phyloP scores from a whole-genome alignment of 2,113 vertebrate genomes.

The Lepus timidus region DNA sequence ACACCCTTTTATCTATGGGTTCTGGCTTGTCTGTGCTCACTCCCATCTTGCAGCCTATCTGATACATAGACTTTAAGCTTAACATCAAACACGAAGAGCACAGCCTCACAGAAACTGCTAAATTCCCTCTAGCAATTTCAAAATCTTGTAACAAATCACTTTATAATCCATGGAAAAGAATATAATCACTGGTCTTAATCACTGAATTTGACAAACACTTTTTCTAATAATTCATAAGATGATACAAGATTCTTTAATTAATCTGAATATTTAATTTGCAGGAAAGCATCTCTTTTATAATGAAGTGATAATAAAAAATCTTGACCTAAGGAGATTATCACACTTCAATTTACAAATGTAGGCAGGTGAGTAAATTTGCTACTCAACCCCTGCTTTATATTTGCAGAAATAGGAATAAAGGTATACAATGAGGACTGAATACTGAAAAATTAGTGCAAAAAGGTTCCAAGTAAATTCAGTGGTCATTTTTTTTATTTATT shows the following conservation, averaged over 20 bases:
- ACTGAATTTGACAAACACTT: not conserved
- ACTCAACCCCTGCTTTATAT: too few relatives aligned
- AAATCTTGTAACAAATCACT: not conserved
- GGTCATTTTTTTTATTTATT: too few relatives aligned
- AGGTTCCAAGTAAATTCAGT: not conserved
- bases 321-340: not conserved
- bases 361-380: too few relatives aligned
- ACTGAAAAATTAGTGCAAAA: not conserved
- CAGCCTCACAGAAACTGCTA: not conserved
- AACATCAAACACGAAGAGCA: not conserved
- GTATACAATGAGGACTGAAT: not conserved
- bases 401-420: too few relatives aligned
- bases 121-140: not conserved
- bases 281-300: not conserved
- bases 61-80: not conserved
- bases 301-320: not conserved
- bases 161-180: not conserved
- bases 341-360: too few relatives aligned
- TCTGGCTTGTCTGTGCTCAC: not conserved
- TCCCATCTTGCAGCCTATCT: not conserved
- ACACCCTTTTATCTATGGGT: not conserved
- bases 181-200: not conserved
- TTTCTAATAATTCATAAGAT: not conserved
- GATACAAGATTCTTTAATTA: slow-evolving; percentile 3
- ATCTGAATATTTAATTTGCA: not conserved